Conservation (phyloP, 2,797 vertebrate genomes). For the Falco peregrinus region DNA sequence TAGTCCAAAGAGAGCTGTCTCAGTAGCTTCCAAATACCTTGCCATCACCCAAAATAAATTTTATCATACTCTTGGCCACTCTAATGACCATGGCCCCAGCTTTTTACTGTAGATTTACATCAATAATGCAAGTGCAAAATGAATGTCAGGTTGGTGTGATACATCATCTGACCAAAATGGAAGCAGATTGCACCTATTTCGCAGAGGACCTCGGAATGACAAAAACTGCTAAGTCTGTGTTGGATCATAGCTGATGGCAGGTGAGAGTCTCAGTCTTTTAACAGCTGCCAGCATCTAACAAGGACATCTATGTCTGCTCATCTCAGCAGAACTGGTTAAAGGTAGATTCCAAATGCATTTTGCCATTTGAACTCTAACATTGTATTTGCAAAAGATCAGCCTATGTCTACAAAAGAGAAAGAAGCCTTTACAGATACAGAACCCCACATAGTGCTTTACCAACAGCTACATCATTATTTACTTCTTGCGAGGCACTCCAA, state of each 20-base stretch:
- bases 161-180: neutral
- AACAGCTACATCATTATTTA: neutral
- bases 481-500: neutral
- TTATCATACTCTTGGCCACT: neutral
- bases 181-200: neutral
- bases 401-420: neutral
- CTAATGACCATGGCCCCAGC: neutral
- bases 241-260: neutral
- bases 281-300: neutral
- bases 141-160: neutral
- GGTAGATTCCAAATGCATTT: neutral
- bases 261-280: neutral
- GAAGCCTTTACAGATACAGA: neutral
- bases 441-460: neutral
- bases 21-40: constrained; percentile 15
- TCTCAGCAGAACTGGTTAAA: neutral
- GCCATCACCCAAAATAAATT: constrained; percentile 11
- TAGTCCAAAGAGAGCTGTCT: constrained; percentile 43
- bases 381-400: neutral
- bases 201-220: neutral
- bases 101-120: neutral
- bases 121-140: neutral
- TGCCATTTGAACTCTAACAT: neutral
- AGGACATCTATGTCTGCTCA: neutral
- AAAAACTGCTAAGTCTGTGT: neutral